Evolutionary conservation across 2,888 invertebrate genomes (phyloP).

Genomic region (Tenthredo amoena): DNA sequence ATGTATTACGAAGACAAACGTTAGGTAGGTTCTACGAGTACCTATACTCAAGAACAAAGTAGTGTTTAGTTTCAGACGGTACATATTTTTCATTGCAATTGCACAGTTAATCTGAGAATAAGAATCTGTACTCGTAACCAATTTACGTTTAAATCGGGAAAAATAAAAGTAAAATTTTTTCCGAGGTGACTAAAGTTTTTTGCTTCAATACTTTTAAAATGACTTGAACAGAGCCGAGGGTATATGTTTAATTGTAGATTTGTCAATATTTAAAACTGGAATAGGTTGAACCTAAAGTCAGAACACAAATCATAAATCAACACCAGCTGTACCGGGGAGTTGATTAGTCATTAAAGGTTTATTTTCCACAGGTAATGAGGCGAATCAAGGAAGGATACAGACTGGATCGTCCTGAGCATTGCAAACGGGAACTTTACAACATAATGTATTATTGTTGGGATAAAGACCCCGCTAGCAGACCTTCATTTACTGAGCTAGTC

Average conservation of each 20-base stretch:
- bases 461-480: slow-evolving; percentile 89
- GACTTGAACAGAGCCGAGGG: not conserved
- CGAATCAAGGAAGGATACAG: slow-evolving; percentile 90
- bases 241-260: not conserved
- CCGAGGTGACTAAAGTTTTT: not conserved
- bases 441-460: slow-evolving; percentile 99
- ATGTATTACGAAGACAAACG: slow-evolving; percentile 31
- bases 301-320: not conserved
- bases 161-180: not conserved
- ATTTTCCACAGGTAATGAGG: slow-evolving; percentile 83
- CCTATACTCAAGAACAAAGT: not conserved
- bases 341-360: not conserved
- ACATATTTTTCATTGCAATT: not conserved
- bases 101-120: not conserved
- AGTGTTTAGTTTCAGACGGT: slow-evolving; percentile 6
- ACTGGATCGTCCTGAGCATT: slow-evolving; percentile 95
- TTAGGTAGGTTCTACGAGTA: not conserved
- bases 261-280: not conserved
- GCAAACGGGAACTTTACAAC: slow-evolving; percentile 94
- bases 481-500: slow-evolving; percentile 91
- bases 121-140: not conserved
- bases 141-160: not conserved
- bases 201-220: not conserved
- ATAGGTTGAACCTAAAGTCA: not conserved
- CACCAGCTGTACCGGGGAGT: not conserved